A percentile compares a stretch with the other conserved stretches of the same genome.
Evolutionary conservation across 2,888 invertebrate genomes (phyloP).

Genomic region (Argyresthia goedartella): DNA sequence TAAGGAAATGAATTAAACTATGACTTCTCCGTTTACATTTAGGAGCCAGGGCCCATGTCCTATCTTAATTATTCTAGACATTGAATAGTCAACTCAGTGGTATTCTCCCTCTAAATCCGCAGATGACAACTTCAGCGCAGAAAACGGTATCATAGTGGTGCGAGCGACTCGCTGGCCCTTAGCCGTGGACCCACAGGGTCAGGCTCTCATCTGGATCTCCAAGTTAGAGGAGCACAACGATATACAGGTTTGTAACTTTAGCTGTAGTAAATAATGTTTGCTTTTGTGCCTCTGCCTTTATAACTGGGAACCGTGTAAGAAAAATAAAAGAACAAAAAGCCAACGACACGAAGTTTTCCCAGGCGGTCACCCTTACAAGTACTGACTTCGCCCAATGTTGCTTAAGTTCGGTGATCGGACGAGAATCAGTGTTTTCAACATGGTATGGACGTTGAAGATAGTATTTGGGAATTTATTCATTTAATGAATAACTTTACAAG

Average conservation of each 20-base stretch:
- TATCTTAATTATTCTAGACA: no score
- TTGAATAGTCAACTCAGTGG: no score
- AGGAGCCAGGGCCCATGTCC: no score
- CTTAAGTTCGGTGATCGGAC: conserved; percentile 61
- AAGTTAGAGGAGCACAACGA: conserved; percentile 78
- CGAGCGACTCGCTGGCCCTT: conserved; percentile 86
- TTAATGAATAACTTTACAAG: not conserved
- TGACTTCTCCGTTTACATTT: no score
- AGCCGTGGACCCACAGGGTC: conserved; percentile 91
- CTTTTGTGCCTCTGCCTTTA: no score
- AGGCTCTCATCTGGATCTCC: conserved; percentile 91
- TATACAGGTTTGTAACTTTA: conserved; percentile 44
- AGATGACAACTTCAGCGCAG: conserved; percentile 89
- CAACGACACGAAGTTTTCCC: conserved; percentile 19
- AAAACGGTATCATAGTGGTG: conserved; percentile 91
- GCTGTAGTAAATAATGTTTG: no score
- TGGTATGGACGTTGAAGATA: conserved; percentile 41
- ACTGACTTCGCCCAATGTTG: conserved; percentile 48
- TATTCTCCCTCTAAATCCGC: not conserved
- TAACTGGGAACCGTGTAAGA: no score
- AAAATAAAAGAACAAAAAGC: conserved; percentile 7
- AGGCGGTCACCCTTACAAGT: conserved; percentile 21
- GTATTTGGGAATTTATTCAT: not conserved
- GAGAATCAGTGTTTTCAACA: conserved; percentile 56
- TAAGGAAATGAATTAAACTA: no score